Evolutionary conservation across 2,888 invertebrate species (phyloP), one percentile per base, ranked within the genome.

Genomic region (Pherbina coryleti): DNA sequence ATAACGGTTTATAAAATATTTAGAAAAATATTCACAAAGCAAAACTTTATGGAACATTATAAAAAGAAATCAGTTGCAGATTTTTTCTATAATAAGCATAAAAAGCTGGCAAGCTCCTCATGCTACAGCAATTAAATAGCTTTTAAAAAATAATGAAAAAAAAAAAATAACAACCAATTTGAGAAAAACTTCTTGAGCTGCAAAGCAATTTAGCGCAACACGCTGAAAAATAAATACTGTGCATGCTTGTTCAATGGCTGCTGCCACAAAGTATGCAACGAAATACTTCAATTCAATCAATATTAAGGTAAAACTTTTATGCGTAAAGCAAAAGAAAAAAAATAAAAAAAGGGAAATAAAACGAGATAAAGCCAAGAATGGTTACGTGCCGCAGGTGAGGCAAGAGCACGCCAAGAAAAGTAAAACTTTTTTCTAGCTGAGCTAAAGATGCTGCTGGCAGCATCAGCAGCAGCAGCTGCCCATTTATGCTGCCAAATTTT

Each of bases 271-370:
- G 28, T 28, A 28, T 28, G 64, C 69, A 69, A 69, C 69, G 51
- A 69, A 69, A 51, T 69, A 69, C 51, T 69, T 69, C 69, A 51
- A 69, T 69, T 69, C 69, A 69, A 69, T 69, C 69, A 69, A 69
- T 69, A 51, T 69, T 67, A 60, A 37, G 67, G n/a, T 22, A 37
- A 67, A 66, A 67, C 34, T 44, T 60, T 67, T 37, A 67, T 67
- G 67, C 67, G 44, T 34, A 22, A 44, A 44, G 44, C 11, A 14
- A 14, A 11, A 44, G 11, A 55, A 55, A 22, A 55, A 53, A 53
- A 51, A 14, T 51, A 3, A 4, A 8, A 19, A 19, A 1, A 19
- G n/a, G n/a, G 22, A 55, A 55, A 55, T n/a, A 55, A 55, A 55
- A 55, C 55, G 7, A 55, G 9, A 55, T 19, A n/a, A 11, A 44